Conservation (phyloP, 1,140 invertebrate genomes). For the Argopecten irradians region DNA sequence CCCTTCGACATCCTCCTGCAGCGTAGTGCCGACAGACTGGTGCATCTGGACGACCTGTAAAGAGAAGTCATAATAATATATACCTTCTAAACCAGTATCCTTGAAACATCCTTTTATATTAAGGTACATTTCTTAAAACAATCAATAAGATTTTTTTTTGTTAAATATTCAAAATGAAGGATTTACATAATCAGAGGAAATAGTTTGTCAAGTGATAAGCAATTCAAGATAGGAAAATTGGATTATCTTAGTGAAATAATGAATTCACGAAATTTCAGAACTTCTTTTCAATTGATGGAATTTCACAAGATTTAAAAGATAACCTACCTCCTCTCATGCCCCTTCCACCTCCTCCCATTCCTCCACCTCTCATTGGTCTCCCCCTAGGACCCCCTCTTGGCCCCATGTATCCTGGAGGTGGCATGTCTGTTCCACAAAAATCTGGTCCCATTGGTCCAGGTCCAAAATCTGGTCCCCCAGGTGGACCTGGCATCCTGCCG, state of each 20-base stretch:
- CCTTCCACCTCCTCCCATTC: slow-evolving; percentile 13
- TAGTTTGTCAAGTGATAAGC: too few species aligned
- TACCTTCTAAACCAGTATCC: background rate
- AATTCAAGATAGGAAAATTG: too few species aligned
- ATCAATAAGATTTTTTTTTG: too few species aligned
- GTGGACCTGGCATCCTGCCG: slow-evolving; percentile 45
- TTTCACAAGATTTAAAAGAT: background rate
- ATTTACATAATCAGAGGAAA: too few species aligned
- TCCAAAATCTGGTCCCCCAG: slow-evolving; percentile 36
- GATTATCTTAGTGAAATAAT: slow-evolving; percentile 22
- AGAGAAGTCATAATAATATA: slow-evolving; percentile 25
- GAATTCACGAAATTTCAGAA: too few species aligned
- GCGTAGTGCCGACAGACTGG: slow-evolving; percentile 68
- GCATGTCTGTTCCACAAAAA: slow-evolving; percentile 26
- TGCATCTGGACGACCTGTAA: slow-evolving; percentile 49
- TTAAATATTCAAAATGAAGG: too few species aligned
- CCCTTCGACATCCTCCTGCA: slow-evolving; percentile 62
- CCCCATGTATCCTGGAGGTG: slow-evolving; percentile 28
- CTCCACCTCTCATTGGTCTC: slow-evolving; percentile 26
- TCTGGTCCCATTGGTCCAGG: slow-evolving; percentile 27
- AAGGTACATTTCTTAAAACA: background rate
- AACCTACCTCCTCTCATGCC: slow-evolving; percentile 30
- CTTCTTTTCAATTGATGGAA: too few species aligned
- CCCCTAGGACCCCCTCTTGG: slow-evolving; percentile 27
- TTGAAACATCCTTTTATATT: background rate